Evolutionary conservation across 1,140 invertebrate genomes (phyloP).

Genomic region (Drosophila arawakana): DNA sequence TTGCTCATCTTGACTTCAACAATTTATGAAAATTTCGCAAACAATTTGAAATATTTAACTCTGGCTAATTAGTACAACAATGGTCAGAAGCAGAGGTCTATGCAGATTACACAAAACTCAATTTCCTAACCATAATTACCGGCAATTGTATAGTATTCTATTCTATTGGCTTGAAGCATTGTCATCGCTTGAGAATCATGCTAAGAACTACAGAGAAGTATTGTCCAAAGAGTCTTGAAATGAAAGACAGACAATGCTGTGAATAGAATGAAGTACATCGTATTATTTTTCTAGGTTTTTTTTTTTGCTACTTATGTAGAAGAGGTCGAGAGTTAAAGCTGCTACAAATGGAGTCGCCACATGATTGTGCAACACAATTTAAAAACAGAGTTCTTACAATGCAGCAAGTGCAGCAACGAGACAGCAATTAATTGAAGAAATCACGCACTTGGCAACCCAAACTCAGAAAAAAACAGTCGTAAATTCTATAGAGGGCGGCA

Average conservation of each 20-base stretch:
- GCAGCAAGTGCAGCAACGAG: constrained; percentile 41
- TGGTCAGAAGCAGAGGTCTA: constrained; percentile 6
- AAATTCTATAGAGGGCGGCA: constrained; percentile 50
- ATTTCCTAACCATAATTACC: constrained; percentile 49
- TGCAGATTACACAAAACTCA: constrained; percentile 38
- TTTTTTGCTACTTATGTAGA: not conserved
- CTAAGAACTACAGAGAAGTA: constrained; percentile 30
- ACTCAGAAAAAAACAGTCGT: constrained; percentile 37
- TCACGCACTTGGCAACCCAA: constrained; percentile 64
- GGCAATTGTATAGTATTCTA: constrained; percentile 33
- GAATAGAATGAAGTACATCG: constrained; percentile 37
- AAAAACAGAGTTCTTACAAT: constrained; percentile 16
- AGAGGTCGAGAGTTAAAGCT: constrained; percentile 18
- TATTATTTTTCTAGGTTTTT: not conserved
- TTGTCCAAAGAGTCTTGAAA: constrained; percentile 40
- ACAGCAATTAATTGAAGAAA: constrained; percentile 81
- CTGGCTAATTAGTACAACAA: constrained; percentile 29
- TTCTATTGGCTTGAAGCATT: constrained; percentile 31
- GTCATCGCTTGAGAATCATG: constrained; percentile 53
- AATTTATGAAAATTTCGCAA: constrained; percentile 16
- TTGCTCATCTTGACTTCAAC: not conserved
- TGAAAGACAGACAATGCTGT: constrained; percentile 29
- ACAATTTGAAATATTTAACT: constrained; percentile 19
- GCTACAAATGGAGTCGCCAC: constrained; percentile 15
- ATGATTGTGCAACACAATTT: constrained; percentile 64